phyloP scores from a whole-genome alignment of 1,140 invertebrate genomes.

The Neodiprion lecontei region DNA sequence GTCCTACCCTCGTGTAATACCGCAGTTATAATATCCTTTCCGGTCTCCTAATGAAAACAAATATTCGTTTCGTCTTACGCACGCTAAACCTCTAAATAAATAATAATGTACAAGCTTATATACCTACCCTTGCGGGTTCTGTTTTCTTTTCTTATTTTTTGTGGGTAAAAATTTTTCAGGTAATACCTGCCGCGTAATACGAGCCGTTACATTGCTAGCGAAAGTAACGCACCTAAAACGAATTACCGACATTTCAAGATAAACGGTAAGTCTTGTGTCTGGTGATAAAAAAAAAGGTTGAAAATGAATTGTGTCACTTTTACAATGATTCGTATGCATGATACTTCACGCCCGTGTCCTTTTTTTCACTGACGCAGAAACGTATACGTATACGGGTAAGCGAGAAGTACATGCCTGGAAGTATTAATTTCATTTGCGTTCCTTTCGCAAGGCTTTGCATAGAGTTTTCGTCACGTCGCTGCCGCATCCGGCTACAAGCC shows the following conservation, averaged over 20 bases:
- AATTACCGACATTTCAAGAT: too few species aligned
- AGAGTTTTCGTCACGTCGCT: neutral
- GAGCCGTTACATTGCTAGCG: too few species aligned
- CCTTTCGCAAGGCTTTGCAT: neutral
- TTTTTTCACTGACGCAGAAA: neutral
- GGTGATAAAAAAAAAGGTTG: neutral
- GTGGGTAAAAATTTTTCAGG: too few species aligned
- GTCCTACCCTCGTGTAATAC: neutral
- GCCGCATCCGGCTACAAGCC: neutral
- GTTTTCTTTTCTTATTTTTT: too few species aligned
- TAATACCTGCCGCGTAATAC: too few species aligned
- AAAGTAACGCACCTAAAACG: too few species aligned
- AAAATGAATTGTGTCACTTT: neutral
- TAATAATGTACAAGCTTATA: too few species aligned
- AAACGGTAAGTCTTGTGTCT: too few species aligned
- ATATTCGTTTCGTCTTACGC: neutral
- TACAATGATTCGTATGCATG: neutral
- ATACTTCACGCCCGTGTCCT: neutral
- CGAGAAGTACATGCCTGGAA: neutral
- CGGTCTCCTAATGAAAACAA: neutral
- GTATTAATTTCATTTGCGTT: neutral
- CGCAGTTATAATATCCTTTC: neutral
- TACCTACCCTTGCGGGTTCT: too few species aligned
- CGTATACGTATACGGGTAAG: neutral
- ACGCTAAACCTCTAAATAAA: neutral